Conservation (phyloP, 2,113 vertebrate species). For the Murina feae region DNA sequence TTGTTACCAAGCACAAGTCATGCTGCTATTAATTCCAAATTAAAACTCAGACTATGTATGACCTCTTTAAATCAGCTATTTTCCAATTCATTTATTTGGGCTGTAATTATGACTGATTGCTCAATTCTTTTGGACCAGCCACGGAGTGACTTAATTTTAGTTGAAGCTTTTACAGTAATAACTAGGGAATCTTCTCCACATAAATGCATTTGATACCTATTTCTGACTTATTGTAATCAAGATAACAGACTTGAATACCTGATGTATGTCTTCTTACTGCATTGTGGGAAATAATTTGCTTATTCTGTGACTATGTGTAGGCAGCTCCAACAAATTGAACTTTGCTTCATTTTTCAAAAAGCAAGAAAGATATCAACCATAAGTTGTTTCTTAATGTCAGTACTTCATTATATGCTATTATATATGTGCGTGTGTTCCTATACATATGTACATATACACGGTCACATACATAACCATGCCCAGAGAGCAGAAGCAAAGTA, state of each 20-base stretch:
- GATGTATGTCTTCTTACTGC: background rate
- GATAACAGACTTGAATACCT: background rate
- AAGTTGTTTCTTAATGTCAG: background rate
- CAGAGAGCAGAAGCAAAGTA: background rate
- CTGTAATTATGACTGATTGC: slow-evolving; percentile 60
- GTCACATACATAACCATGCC: background rate
- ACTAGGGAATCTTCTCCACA: background rate
- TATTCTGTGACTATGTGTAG: background rate
- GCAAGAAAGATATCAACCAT: background rate
- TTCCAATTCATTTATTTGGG: slow-evolving; percentile 63
- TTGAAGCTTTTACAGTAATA: background rate
- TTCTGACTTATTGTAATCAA: background rate
- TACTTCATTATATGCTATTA: background rate
- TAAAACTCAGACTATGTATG: slow-evolving; percentile 62
- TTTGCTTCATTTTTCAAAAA: background rate
- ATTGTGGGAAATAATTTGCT: background rate
- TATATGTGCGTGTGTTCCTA: background rate
- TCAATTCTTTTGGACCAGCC: slow-evolving; percentile 50
- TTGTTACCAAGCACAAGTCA: slow-evolving; percentile 40
- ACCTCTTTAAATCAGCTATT: slow-evolving; percentile 60
- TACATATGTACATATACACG: background rate
- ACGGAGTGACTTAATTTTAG: slow-evolving; percentile 50
- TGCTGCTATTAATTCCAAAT: slow-evolving; percentile 66
- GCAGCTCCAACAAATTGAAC: background rate
- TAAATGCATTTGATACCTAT: background rate